These are phyloP conservation scores for Illadopsis cleaveri DNA, from an alignment of 2,113 vertebrate species.

Conservation along the genomic window DNA sequence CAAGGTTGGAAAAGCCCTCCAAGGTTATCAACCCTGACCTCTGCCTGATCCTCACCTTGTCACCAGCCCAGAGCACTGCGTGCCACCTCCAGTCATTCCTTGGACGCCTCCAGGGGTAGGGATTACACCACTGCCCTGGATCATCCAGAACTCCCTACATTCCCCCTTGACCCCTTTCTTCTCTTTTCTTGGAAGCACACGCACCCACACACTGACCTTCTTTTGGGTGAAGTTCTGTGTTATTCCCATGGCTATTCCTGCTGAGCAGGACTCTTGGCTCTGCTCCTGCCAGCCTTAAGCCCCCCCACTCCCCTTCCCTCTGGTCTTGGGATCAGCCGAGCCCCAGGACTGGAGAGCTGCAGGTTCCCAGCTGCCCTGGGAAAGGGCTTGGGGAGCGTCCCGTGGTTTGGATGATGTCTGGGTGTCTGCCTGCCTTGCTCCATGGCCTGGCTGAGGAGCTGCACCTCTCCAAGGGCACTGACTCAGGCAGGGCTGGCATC, in stretches of 20 bases:
- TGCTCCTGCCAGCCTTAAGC: background rate
- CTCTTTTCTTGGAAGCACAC: background rate
- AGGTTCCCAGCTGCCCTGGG: background rate
- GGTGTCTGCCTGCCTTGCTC: background rate
- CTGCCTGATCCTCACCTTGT: background rate
- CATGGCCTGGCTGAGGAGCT: background rate
- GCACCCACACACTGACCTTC: background rate
- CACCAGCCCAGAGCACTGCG: background rate
- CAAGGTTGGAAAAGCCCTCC: background rate
- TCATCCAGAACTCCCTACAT: background rate
- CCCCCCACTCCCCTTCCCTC: background rate
- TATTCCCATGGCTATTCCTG: background rate
- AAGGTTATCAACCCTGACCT: fast-evolving
- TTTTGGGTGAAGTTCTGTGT: background rate
- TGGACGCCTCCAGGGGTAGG: background rate
- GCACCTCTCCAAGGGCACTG: background rate
- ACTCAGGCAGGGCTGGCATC: background rate
- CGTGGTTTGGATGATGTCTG: background rate
- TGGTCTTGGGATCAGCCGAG: background rate
- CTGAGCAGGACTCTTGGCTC: background rate
- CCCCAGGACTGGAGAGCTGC: background rate
- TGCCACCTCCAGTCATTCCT: background rate
- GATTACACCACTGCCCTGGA: fast-evolving
- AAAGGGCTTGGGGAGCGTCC: background rate
- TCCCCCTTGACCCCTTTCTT: fast-evolving